Conservation (phyloP, 2,797 vertebrate genomes). For the Oryzias sinensis region DNA sequence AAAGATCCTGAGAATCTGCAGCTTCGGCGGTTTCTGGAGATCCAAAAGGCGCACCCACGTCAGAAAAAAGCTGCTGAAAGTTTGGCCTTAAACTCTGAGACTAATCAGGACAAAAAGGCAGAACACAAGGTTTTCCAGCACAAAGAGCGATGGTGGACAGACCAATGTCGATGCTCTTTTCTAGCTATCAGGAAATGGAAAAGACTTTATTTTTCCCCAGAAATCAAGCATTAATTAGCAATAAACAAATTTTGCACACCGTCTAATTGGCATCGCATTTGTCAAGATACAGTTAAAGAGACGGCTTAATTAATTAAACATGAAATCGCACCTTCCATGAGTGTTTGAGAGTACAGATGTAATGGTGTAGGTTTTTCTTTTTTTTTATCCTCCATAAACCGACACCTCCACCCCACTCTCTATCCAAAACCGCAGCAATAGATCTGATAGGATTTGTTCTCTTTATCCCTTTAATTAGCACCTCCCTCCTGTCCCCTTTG, state of each 20-base stretch:
- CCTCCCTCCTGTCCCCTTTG: constrained; percentile 81
- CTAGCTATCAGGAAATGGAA: constrained; percentile 35
- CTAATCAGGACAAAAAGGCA: not conserved
- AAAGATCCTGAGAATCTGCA: too few species aligned
- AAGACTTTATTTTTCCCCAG: constrained; percentile 61
- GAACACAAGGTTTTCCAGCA: not conserved
- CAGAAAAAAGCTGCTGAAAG: too few species aligned
- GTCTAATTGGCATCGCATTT: constrained; percentile 79
- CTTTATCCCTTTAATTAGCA: constrained; percentile 86
- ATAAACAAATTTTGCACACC: constrained; percentile 74
- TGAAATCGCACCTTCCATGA: constrained; percentile 78
- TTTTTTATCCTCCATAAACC: constrained; percentile 36
- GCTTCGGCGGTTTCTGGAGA: too few species aligned
- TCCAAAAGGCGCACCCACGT: too few species aligned
- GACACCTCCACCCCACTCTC: constrained; percentile 45
- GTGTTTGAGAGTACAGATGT: constrained; percentile 81
- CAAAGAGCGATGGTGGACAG: not conserved
- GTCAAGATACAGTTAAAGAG: constrained; percentile 78
- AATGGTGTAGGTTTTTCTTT: constrained; percentile 51
- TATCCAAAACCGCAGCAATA: constrained; percentile 50
- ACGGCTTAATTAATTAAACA: constrained; percentile 83
- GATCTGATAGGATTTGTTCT: constrained; percentile 80
- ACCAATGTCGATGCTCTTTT: constrained; percentile 42
- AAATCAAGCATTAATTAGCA: constrained; percentile 77
- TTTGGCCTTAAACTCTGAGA: not conserved